These are phyloP conservation scores for Quadroppia sp. DNA, from an alignment of 2,888 invertebrate genomes.

Conservation along the genomic window DNA sequence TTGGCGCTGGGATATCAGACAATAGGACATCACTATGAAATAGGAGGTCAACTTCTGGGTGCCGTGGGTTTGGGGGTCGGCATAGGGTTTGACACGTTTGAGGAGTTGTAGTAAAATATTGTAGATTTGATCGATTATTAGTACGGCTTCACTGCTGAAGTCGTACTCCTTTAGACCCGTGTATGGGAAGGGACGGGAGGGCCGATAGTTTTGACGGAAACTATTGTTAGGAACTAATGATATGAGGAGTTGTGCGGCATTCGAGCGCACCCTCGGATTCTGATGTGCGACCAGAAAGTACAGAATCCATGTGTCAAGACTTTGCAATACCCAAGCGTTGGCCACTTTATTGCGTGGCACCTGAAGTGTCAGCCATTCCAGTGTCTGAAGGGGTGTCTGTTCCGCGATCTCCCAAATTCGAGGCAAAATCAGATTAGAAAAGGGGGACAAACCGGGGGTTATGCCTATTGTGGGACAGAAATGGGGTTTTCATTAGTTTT, in stretches of 20 bases:
- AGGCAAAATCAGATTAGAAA: slow-evolving; percentile 79
- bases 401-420: slow-evolving; percentile 78
- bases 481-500: background rate
- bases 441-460: slow-evolving; percentile 77
- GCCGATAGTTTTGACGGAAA: slow-evolving; percentile 78
- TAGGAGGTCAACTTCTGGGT: slow-evolving; percentile 87
- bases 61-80: slow-evolving; percentile 64
- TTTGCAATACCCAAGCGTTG: slow-evolving; percentile 84
- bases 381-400: slow-evolving; percentile 81
- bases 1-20: slow-evolving; percentile 81
- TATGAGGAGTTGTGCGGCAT: slow-evolving; percentile 82
- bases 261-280: slow-evolving; percentile 78
- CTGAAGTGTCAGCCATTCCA: slow-evolving; percentile 72
- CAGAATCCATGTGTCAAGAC: slow-evolving; percentile 87
- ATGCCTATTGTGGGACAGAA: slow-evolving; percentile 55
- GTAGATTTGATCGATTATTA: slow-evolving; percentile 42
- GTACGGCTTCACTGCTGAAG: slow-evolving; percentile 40
- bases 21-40: slow-evolving; percentile 85
- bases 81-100: slow-evolving; percentile 42
- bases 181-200: slow-evolving; percentile 40
- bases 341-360: slow-evolving; percentile 78
- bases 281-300: slow-evolving; percentile 77
- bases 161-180: slow-evolving; percentile 35
- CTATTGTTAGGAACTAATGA: slow-evolving; percentile 84
- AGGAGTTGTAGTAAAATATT: slow-evolving; percentile 38